Percentiles rank a stretch among this genome's conserved stretches.
Conservation (phyloP, 92 coral and sea anemone genomes). For the Epizoanthus stellaris region DNA sequence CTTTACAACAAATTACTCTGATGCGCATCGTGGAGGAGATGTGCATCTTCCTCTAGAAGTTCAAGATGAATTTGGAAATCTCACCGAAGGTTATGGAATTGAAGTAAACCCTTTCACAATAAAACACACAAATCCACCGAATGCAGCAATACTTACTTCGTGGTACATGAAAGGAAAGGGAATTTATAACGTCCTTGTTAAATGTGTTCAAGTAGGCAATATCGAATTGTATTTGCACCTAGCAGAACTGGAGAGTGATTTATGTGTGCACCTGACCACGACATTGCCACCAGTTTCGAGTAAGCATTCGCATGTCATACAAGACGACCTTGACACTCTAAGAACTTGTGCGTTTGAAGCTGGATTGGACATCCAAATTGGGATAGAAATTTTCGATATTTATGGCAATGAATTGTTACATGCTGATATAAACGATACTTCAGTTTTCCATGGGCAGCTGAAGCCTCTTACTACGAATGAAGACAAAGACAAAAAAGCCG, state of each 20-base stretch:
- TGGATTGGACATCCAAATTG: too few relatives aligned
- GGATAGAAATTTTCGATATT: too few relatives aligned
- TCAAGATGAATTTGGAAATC: slow-evolving; percentile 8
- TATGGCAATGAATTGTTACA: too few relatives aligned
- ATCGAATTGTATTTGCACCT: slow-evolving; percentile 8
- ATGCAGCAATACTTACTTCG: neutral
- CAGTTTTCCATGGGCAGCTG: too few relatives aligned
- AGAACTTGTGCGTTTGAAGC: too few relatives aligned
- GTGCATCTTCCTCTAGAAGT: neutral
- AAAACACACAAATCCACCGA: slow-evolving; percentile 7
- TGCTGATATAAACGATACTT: too few relatives aligned
- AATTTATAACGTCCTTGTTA: neutral
- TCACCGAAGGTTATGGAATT: neutral
- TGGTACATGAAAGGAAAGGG: neutral
- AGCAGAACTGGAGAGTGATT: neutral
- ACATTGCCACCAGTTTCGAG: too few relatives aligned
- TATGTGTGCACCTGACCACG: too few relatives aligned
- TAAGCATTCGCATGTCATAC: too few relatives aligned
- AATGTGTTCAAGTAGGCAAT: neutral
- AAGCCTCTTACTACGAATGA: too few relatives aligned
- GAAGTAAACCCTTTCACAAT: neutral
- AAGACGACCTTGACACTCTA: too few relatives aligned
- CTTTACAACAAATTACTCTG: neutral
- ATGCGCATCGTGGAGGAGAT: neutral
- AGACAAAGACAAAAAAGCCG: too few relatives aligned